phyloP scores from a whole-genome alignment of 2,113 vertebrate species.

The Otolemur garnettii region DNA sequence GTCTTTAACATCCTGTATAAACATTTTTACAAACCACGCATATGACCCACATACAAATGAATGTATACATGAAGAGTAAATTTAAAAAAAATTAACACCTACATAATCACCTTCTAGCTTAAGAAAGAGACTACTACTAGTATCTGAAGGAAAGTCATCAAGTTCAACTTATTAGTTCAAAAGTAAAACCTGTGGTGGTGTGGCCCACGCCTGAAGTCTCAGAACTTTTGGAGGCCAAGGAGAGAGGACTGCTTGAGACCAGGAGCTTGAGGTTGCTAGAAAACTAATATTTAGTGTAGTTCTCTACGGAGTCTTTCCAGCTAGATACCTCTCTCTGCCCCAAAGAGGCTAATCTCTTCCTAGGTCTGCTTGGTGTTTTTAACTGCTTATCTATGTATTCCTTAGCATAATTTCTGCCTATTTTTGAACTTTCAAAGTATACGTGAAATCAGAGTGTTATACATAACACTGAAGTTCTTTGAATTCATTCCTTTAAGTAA shows the following conservation, averaged over 20 bases:
- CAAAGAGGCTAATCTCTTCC: background rate
- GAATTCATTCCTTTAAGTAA: background rate
- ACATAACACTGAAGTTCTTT: background rate
- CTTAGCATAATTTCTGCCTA: background rate
- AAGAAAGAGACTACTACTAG: background rate
- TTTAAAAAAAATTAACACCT: background rate
- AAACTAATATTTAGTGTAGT: background rate
- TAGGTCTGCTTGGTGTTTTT: background rate
- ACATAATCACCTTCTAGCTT: no score
- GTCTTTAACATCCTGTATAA: background rate
- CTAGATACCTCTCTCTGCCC: background rate
- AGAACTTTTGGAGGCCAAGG: no score
- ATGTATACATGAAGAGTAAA: background rate
- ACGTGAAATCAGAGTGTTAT: background rate
- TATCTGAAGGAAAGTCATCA: background rate
- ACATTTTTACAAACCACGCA: background rate
- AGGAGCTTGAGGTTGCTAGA: no score
- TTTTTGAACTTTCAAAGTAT: background rate
- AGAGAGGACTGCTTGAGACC: no score
- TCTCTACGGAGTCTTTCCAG: background rate
- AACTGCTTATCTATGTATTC: background rate
- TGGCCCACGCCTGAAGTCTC: background rate
- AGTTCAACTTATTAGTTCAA: slow-evolving; percentile 16
- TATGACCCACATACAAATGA: background rate
- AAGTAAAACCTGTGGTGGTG: background rate